These are phyloP conservation scores for Dromococcyx pavoninus DNA, from an alignment of 2,797 vertebrate genomes.

Conservation along the genomic window DNA sequence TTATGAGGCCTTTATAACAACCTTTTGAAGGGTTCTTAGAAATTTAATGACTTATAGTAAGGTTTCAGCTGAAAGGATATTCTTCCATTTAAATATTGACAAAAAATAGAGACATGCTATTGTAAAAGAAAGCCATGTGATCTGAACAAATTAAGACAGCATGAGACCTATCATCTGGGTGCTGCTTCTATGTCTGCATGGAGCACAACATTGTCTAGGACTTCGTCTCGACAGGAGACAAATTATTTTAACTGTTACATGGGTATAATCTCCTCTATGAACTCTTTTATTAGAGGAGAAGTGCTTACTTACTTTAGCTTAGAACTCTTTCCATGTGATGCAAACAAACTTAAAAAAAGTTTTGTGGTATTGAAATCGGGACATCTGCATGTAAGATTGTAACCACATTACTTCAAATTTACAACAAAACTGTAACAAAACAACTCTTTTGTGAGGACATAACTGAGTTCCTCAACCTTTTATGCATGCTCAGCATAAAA, in stretches of 20 bases:
- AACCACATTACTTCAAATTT: background rate
- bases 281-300: background rate
- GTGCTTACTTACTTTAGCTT: background rate
- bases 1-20: background rate
- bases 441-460: background rate
- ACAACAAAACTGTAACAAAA: background rate
- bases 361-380: conserved; percentile 22
- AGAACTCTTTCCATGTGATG: background rate
- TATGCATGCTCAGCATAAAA: conserved; percentile 7
- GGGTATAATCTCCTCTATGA: background rate
- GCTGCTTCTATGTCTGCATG: background rate
- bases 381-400: background rate
- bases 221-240: background rate
- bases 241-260: background rate
- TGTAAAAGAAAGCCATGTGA: background rate
- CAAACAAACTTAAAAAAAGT: background rate
- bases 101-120: background rate
- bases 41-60: background rate
- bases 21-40: background rate
- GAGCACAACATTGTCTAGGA: background rate
- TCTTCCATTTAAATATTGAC: background rate
- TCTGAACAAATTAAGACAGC: background rate
- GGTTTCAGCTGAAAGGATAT: background rate
- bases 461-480: background rate
- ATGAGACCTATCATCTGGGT: background rate